These are phyloP conservation scores for Micronisus gabar DNA, from an alignment of 2,113 vertebrate genomes.

Conservation along the genomic window DNA sequence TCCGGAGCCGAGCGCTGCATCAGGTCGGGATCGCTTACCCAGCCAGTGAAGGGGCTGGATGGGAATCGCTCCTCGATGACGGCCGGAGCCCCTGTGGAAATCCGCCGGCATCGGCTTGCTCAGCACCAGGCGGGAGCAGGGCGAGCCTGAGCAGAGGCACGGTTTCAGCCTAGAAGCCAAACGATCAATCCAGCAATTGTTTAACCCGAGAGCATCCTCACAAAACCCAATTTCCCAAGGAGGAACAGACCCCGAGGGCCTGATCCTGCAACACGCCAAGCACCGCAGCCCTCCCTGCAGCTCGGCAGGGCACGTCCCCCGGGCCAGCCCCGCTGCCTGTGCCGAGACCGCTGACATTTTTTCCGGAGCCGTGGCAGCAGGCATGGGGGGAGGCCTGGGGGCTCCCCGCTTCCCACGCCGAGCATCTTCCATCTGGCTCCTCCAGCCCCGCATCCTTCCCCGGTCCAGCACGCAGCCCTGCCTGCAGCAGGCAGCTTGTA, in stretches of 20 bases:
- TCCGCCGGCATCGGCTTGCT: not conserved
- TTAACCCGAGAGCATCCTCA: not conserved
- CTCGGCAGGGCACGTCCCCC: accelerated
- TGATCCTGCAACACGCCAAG: not conserved
- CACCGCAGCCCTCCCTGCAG: not conserved
- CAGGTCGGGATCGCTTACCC: accelerated
- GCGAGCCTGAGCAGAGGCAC: not conserved
- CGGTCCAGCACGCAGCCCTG: not conserved
- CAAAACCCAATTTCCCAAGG: not conserved
- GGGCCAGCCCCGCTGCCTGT: not conserved
- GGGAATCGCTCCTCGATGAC: accelerated
- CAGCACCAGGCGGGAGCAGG: accelerated
- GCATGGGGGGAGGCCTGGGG: accelerated
- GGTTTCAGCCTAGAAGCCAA: not conserved
- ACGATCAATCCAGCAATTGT: accelerated
- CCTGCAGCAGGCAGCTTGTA: not conserved
- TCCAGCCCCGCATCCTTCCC: not conserved
- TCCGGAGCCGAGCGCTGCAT: accelerated
- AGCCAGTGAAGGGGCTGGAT: not conserved
- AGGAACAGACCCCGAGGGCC: not conserved
- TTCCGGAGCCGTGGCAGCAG: accelerated
- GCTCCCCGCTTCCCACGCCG: not conserved
- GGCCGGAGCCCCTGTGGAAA: accelerated
- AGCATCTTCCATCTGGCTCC: not conserved
- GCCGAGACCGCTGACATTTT: accelerated